These are phyloP conservation scores for Halcyon badia DNA, from an alignment of 2,797 vertebrate species.

Conservation along the genomic window DNA sequence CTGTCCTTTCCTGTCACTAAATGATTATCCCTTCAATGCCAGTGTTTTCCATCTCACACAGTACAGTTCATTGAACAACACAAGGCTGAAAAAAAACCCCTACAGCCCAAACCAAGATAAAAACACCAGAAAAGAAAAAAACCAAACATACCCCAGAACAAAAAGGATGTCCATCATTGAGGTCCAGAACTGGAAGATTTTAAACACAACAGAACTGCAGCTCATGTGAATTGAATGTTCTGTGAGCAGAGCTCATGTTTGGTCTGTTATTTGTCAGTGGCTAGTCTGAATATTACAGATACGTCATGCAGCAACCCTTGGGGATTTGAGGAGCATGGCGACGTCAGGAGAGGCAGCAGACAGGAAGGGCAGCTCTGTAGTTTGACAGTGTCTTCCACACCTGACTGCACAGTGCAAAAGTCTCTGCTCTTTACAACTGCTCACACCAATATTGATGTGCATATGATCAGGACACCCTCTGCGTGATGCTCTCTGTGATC, in stretches of 20 bases:
- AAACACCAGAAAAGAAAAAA: neutral
- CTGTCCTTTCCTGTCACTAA: conserved; percentile 27
- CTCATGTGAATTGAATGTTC: neutral
- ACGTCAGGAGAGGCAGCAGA: neutral
- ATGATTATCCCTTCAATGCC: neutral
- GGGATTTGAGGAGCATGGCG: neutral
- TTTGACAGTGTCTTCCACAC: neutral
- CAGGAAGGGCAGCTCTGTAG: neutral
- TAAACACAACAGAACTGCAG: neutral
- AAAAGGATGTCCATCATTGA: neutral
- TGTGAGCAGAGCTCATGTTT: neutral
- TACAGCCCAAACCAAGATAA: neutral
- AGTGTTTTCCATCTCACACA: neutral
- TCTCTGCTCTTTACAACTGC: neutral
- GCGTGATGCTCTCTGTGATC: neutral
- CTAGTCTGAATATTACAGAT: neutral
- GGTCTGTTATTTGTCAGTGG: neutral
- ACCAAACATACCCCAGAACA: neutral
- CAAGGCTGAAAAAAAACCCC: neutral
- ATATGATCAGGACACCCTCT: neutral
- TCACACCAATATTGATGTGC: neutral
- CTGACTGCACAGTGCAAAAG: neutral
- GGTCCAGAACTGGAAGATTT: neutral
- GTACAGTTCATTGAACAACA: neutral
- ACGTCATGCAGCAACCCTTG: neutral